Evolutionary conservation across 2,113 vertebrate genomes (phyloP), one percentile per base, ranked within the genome.

Genomic region (Excalfactoria chinensis): DNA sequence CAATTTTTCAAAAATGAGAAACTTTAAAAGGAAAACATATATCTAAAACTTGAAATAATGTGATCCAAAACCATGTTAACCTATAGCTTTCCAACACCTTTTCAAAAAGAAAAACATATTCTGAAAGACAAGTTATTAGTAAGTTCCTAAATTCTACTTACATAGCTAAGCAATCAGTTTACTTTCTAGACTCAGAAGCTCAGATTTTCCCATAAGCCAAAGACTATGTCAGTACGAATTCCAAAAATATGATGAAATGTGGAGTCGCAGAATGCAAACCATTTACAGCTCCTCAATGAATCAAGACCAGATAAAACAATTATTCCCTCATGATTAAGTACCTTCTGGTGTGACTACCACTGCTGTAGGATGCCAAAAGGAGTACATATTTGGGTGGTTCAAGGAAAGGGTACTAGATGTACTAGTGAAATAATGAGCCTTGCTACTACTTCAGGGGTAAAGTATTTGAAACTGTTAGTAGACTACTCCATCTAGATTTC

Each of bases 1-100:
- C 17, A 85, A 76, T 58, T 86, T 83, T 85, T 88, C 44, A 93
- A 85, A 91, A 86, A 59, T 46, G 23, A 72, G 60, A 86, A 93
- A 70, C 41, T 17, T 53, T 43, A 53, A 70, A 56, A 77, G 43
- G 37, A 44, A 58, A 11, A 58, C 53, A 76, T 26, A 63, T 84
- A 89, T 41, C 71, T 59, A 59, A 92, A 84, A 58, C 37, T 75
- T 20, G 30, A 93, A 76, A n/a, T 60, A 72, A 74, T 25, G 62
- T 28, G 53, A 81, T 48, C 18, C 41, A 66, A 37, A 95, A 71
- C 1, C 5, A 9, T 6, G 2, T n/a, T 58, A 79, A 64, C 58
- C 18, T 71, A 37, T 4, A 74, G 35, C 41, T 82, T 93, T 91
- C 21, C 53, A 41, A 91, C 87, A 37, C 7, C 63, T 70, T 90